These are phyloP conservation scores for Metallyticus violacea DNA, from an alignment of 2,888 invertebrate species.

Conservation along the genomic window DNA sequence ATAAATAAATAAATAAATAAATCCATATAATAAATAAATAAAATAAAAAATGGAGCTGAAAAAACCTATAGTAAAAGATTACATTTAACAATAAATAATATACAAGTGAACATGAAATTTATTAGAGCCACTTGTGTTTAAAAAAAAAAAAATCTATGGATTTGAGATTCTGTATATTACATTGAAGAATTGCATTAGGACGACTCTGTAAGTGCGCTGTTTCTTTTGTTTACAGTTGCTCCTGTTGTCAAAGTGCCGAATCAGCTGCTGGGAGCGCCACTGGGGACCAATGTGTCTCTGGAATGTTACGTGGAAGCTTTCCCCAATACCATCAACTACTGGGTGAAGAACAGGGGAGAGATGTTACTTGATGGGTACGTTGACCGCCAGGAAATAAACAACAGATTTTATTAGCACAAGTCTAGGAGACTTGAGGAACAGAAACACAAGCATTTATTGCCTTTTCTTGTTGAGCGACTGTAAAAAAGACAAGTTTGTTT, in stretches of 20 bases:
- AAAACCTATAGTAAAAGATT: too few relatives aligned
- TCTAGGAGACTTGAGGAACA: background rate
- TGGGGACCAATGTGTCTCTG: constrained; percentile 80
- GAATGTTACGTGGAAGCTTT: constrained; percentile 88
- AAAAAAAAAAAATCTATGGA: too few relatives aligned
- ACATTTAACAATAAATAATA: too few relatives aligned
- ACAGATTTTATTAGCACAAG: background rate
- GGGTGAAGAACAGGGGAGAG: constrained; percentile 73
- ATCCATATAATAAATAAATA: too few relatives aligned
- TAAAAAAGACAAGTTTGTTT: too few relatives aligned
- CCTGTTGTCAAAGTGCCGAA: constrained; percentile 87
- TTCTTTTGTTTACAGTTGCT: constrained; percentile 60
- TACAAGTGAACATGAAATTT: too few relatives aligned
- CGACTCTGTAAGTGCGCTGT: too few relatives aligned
- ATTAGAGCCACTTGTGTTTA: too few relatives aligned
- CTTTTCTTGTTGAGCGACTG: background rate
- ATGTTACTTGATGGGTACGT: constrained; percentile 81
- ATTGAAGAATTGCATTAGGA: too few relatives aligned
- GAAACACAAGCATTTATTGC: background rate
- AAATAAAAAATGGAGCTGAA: too few relatives aligned
- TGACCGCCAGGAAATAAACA: background rate
- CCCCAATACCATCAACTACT: constrained; percentile 72
- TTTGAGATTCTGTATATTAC: too few relatives aligned
- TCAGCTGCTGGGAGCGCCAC: constrained; percentile 81
- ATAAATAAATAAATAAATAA: too few relatives aligned